Evolutionary conservation across 2,888 invertebrate genomes (phyloP).

Genomic region (Epinotia demarniana): DNA sequence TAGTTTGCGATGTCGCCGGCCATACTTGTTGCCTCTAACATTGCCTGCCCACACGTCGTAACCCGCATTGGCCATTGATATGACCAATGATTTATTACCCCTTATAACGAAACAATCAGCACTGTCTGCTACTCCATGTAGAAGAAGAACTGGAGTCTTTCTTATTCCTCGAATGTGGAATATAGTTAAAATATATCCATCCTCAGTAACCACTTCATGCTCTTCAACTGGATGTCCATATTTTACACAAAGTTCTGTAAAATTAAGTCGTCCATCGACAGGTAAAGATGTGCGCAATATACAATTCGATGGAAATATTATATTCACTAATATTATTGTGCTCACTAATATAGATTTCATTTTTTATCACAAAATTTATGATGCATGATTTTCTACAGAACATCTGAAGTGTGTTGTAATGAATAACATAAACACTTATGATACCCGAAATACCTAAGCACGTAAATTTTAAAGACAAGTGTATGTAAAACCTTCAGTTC

Average conservation of each 20-base stretch:
- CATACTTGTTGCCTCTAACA: constrained; percentile 39
- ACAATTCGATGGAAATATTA: not conserved
- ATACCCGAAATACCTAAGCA: constrained; percentile 3
- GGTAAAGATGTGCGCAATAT: constrained; percentile 34
- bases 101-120: constrained; percentile 56
- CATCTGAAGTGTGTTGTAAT: not conserved
- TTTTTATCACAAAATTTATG: not conserved
- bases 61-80: constrained; percentile 51
- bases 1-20: constrained; percentile 25
- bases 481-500: not conserved
- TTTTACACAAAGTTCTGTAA: constrained; percentile 49
- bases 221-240: constrained; percentile 49
- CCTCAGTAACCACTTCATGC: constrained; percentile 55
- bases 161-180: constrained; percentile 53
- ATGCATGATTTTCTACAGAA: constrained; percentile 1
- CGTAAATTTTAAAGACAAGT: constrained; percentile 10
- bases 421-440: not conserved
- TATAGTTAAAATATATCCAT: constrained; percentile 57
- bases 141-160: constrained; percentile 50
- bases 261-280: constrained; percentile 45
- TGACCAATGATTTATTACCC: constrained; percentile 55
- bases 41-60: constrained; percentile 52
- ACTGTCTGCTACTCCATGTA: constrained; percentile 56
- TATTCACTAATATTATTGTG: not conserved
- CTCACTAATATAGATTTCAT: constrained; percentile 2